These are phyloP conservation scores for Coregonus clupeaformis DNA, from an alignment of 2,113 vertebrate genomes.

Conservation along the genomic window DNA sequence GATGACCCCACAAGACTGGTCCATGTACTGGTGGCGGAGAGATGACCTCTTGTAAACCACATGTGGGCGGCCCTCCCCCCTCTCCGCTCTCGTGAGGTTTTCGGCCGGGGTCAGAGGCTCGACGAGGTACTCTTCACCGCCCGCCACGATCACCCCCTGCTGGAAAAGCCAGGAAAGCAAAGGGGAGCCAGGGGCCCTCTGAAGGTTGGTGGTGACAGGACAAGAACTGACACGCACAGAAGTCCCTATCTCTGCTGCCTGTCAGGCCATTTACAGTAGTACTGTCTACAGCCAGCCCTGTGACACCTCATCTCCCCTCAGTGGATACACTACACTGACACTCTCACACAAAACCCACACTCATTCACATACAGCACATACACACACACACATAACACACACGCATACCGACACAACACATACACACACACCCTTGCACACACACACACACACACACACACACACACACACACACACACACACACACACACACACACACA, in stretches of 20 bases:
- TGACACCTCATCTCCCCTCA: neutral
- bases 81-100: slow-evolving; percentile 72
- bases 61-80: slow-evolving; percentile 87
- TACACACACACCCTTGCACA: too few species aligned
- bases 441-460: too few species aligned
- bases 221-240: neutral
- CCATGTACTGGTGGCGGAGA: slow-evolving; percentile 91
- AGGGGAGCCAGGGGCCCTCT: neutral
- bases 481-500: too few species aligned
- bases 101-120: slow-evolving; percentile 84
- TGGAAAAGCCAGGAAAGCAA: slow-evolving; percentile 50
- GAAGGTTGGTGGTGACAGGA: neutral
- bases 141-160: slow-evolving; percentile 95
- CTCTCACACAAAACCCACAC: too few species aligned
- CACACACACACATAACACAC: too few species aligned
- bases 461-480: too few species aligned
- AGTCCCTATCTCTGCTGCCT: too few species aligned
- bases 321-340: neutral
- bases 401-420: too few species aligned
- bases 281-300: neutral
- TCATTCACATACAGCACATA: too few species aligned
- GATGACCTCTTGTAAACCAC: slow-evolving; percentile 97
- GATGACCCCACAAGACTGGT: slow-evolving; percentile 93
- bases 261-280: neutral
- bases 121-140: slow-evolving; percentile 95